Evolutionary conservation across 2,113 vertebrate species (phyloP).

Genomic region (Gymnobelideus leadbeateri): DNA sequence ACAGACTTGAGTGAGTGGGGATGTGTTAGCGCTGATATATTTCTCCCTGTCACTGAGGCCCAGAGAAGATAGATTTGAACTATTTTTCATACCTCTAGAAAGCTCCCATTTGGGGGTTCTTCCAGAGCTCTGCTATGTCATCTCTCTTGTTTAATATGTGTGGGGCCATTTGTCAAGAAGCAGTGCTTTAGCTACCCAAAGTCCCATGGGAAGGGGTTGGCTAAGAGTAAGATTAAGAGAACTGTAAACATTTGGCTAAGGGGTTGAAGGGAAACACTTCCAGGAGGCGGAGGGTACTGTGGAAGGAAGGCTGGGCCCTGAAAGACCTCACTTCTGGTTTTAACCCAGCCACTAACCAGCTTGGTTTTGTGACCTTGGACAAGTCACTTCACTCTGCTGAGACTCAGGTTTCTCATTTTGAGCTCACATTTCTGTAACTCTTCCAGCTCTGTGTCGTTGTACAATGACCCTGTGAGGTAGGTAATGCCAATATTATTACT

Average conservation of each 20-base stretch:
- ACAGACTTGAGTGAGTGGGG: accelerated
- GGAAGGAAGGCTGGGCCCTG: not conserved
- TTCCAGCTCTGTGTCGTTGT: not conserved
- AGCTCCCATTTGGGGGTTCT: conserved; percentile 18
- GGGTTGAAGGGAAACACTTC: not conserved
- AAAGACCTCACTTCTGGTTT: not conserved
- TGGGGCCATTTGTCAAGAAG: conserved; percentile 61
- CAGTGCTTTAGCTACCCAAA: not conserved
- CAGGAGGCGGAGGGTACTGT: accelerated
- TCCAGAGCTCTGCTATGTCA: not conserved
- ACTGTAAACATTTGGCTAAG: not conserved
- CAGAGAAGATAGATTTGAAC: not conserved
- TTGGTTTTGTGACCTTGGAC: not conserved
- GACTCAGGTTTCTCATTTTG: not conserved
- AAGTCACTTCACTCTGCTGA: not conserved
- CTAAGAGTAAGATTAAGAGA: not conserved
- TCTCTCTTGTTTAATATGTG: conserved; percentile 53
- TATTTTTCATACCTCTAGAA: conserved; percentile 47
- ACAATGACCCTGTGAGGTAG: not conserved
- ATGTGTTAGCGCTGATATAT: conserved; percentile 25
- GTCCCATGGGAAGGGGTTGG: not conserved
- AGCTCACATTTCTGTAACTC: not conserved
- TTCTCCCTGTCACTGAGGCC: conserved; percentile 35
- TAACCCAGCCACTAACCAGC: not conserved
- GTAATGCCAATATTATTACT: not conserved